phyloP scores from a whole-genome alignment of 1,140 invertebrate genomes.

The Pinna nobilis region DNA sequence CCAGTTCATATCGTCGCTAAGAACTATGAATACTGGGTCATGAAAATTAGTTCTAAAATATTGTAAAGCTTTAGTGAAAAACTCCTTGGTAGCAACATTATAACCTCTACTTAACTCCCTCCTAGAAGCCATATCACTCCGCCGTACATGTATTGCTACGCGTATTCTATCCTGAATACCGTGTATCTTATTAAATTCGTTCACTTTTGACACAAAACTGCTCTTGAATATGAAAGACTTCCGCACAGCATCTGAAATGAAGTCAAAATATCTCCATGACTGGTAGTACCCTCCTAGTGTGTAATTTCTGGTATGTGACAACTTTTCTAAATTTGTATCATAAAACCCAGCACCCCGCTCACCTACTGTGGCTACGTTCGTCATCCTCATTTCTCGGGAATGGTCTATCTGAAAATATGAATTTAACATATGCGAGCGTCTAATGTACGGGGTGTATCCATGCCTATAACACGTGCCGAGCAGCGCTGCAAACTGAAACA shows the following conservation, averaged over 20 bases:
- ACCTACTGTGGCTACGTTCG: conserved; percentile 12
- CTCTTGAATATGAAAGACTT: conserved; percentile 52
- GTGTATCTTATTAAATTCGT: conserved; percentile 6
- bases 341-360: conserved; percentile 33
- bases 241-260: conserved; percentile 37
- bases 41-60: conserved; percentile 35
- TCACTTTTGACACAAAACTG: conserved; percentile 15
- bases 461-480: conserved; percentile 43
- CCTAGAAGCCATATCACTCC: conserved; percentile 44
- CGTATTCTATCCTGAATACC: background rate
- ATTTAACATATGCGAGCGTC: conserved; percentile 11
- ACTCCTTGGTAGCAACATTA: conserved; percentile 32
- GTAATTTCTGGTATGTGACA: conserved; percentile 43
- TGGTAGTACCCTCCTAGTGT: conserved; percentile 54
- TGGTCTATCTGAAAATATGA: conserved; percentile 37
- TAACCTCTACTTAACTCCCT: conserved; percentile 36
- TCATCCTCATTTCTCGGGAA: background rate
- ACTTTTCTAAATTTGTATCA: conserved; percentile 26
- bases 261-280: conserved; percentile 64
- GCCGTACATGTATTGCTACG: conserved; percentile 47
- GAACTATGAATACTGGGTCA: conserved; percentile 45
- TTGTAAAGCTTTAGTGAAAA: conserved; percentile 27
- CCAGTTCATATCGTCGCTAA: conserved; percentile 54
- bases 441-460: conserved; percentile 39
- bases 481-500: conserved; percentile 56